A percentile compares a stretch with the other conserved stretches of the same genome.
Evolutionary conservation across 2,888 invertebrate species (phyloP).

Genomic region (Drosophila suboccidentalis): DNA sequence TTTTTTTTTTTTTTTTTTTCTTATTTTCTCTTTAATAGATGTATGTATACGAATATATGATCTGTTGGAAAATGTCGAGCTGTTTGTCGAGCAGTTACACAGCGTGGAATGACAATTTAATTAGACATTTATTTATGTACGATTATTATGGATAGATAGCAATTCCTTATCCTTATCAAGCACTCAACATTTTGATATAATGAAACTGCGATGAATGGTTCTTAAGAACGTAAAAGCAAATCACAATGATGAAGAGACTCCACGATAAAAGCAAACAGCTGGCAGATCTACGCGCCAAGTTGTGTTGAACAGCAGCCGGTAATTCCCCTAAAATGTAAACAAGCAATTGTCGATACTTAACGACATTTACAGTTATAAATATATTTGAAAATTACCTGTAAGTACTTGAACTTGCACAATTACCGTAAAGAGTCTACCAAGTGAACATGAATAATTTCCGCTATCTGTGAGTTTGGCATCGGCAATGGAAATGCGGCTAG

Average conservation of each 20-base stretch:
- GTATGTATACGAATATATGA: slow-evolving; percentile 32
- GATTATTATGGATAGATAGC: neutral
- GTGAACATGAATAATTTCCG: slow-evolving; percentile 89
- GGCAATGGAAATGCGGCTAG: slow-evolving; percentile 84
- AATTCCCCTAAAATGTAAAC: slow-evolving; percentile 74
- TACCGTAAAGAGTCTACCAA: slow-evolving; percentile 89
- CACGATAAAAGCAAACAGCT: slow-evolving; percentile 30
- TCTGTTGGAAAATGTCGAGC: slow-evolving; percentile 52
- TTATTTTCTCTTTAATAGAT: slow-evolving; percentile 14
- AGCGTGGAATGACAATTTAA: slow-evolving; percentile 29
- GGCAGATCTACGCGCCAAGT: slow-evolving; percentile 68
- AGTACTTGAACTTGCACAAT: slow-evolving; percentile 89
- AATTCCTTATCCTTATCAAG: slow-evolving; percentile 35
- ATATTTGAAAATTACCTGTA: slow-evolving; percentile 87
- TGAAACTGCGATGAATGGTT: slow-evolving; percentile 39
- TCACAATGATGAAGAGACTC: slow-evolving; percentile 41
- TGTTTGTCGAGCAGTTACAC: slow-evolving; percentile 1
- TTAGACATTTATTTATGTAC: slow-evolving; percentile 6
- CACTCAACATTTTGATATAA: slow-evolving; percentile 21
- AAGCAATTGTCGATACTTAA: neutral
- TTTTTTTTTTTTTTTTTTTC: neutral
- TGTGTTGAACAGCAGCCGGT: slow-evolving; percentile 84
- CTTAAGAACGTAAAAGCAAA: slow-evolving; percentile 40
- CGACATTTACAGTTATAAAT: neutral
- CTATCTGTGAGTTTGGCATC: slow-evolving; percentile 89